Base-by-base conservation (phyloP, 2,888 invertebrate genomes). In the Hyposoter didymator region DNA sequence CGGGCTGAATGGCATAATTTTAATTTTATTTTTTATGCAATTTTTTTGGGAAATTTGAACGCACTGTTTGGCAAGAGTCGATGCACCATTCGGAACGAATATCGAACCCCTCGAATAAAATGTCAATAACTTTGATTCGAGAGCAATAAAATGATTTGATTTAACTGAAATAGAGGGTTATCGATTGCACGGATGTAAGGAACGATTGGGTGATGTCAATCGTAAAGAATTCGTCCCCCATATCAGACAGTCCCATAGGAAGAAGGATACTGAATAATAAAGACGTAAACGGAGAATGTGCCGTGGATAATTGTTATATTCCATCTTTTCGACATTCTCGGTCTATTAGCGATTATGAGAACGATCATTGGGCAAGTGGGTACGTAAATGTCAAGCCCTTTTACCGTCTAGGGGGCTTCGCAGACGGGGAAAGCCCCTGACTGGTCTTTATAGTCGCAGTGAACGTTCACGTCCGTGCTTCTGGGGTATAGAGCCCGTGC, bases 311-410 rank as follows among this genome's bases (percentile, higher is more conserved):
- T 88, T 88, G 88, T 88, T 87, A 88, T 88, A 88, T 88, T 87
- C 87, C 82, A 86, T 87, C 87, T 86, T 89, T 87, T 88, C 86
- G 87, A 84, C 87, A 88, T 88, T 85, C 80, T 87, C 87, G 87
- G 87, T 88, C 82, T 86, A 85, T 89, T 90, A 88, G 85, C 83
- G 88, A 89, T 91, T 88, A 90, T 88, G 89, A 80, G 86, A 91
- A 91, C 89, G 90, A 93, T 93, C 90, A 93, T 93, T 89, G 92
- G 84, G 88, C 86, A 90, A 91, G 89, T 89, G 89, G 90, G 90
- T 89, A 91, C 92, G 91, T 90, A 92, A 93, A 93, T 90, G 92
- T 90, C 91, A 89, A 91, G 90, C 90, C 90, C 90, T 91, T 91
- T 90, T 89, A 87, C 87, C 81, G 90, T 90, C 87, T 88, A 70